phyloP scores from a whole-genome alignment of 2,888 invertebrate species.

The Tolmerus cingulatus region DNA sequence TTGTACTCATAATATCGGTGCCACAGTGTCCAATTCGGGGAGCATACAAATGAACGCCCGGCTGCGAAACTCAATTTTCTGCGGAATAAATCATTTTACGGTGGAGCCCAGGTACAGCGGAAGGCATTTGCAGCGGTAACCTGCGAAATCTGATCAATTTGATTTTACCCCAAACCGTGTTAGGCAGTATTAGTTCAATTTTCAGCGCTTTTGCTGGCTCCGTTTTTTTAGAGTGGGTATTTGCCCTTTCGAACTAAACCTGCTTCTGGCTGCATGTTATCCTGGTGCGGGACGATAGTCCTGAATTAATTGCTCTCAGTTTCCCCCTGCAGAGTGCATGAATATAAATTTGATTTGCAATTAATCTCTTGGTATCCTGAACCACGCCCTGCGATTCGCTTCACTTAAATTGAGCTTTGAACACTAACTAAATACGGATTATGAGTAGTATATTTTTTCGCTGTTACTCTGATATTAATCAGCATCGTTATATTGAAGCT shows the following conservation, averaged over 20 bases:
- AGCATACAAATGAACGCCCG: background rate
- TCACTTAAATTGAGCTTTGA: background rate
- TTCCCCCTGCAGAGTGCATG: background rate
- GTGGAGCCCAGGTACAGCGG: background rate
- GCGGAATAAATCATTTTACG: constrained; percentile 10
- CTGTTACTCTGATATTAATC: background rate
- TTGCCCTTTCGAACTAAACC: background rate
- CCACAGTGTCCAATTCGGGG: background rate
- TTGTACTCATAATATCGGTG: constrained; percentile 13
- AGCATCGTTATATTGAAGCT: background rate
- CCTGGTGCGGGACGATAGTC: background rate
- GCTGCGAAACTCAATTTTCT: constrained; percentile 29
- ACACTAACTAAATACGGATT: background rate
- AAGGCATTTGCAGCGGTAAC: constrained; percentile 16
- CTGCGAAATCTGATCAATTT: constrained; percentile 14
- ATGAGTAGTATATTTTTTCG: background rate
- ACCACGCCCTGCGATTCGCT: background rate
- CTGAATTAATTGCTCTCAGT: background rate
- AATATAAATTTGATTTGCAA: background rate
- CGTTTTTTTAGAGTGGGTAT: background rate
- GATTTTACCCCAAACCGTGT: background rate
- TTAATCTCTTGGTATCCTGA: background rate
- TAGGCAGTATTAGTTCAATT: background rate
- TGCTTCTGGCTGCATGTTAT: background rate
- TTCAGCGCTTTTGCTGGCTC: background rate